phyloP scores from a whole-genome alignment of 2,797 vertebrate genomes.

The Chromis chromis region DNA sequence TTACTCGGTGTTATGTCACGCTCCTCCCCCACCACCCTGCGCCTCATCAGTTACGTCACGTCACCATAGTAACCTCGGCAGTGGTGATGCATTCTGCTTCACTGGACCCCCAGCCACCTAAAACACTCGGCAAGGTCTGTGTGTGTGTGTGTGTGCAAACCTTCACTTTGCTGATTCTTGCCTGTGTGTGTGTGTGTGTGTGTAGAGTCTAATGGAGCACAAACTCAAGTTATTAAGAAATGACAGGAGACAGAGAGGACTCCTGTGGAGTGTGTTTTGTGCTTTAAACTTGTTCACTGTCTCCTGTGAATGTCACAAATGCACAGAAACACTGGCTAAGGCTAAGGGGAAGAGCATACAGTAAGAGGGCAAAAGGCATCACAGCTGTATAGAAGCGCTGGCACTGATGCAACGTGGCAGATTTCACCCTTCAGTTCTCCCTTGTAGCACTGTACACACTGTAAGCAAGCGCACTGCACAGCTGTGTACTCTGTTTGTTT shows the following conservation, averaged over 20 bases:
- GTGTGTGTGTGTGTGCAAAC: constrained; percentile 9
- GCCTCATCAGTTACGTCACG: constrained; percentile 53
- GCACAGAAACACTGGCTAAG: constrained; percentile 10
- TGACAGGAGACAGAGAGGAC: constrained; percentile 6
- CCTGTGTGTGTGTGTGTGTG: constrained; percentile 11
- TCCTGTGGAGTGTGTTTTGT: constrained; percentile 11
- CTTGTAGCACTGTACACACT: constrained; percentile 21
- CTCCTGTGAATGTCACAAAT: constrained; percentile 4
- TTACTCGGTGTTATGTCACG: constrained; percentile 58
- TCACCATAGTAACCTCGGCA: constrained; percentile 54
- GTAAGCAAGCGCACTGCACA: constrained; percentile 14
- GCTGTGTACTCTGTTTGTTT: constrained; percentile 19
- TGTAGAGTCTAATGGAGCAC: neutral
- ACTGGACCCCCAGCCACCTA: constrained; percentile 29
- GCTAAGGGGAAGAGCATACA: constrained; percentile 50
- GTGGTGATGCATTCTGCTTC: constrained; percentile 55
- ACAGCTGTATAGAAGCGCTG: constrained; percentile 23
- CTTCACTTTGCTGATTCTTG: too few species aligned
- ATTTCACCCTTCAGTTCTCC: constrained; percentile 41
- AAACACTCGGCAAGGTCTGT: constrained; percentile 17
- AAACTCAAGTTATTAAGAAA: constrained; percentile 13
- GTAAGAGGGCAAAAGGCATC: constrained; percentile 43
- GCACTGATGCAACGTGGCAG: constrained; percentile 44
- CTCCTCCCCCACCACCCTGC: constrained; percentile 5
- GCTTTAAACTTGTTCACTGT: constrained; percentile 10